These are phyloP conservation scores for Strigamia maritima DNA, from an alignment of 2,888 invertebrate genomes.

Conservation along the genomic window DNA sequence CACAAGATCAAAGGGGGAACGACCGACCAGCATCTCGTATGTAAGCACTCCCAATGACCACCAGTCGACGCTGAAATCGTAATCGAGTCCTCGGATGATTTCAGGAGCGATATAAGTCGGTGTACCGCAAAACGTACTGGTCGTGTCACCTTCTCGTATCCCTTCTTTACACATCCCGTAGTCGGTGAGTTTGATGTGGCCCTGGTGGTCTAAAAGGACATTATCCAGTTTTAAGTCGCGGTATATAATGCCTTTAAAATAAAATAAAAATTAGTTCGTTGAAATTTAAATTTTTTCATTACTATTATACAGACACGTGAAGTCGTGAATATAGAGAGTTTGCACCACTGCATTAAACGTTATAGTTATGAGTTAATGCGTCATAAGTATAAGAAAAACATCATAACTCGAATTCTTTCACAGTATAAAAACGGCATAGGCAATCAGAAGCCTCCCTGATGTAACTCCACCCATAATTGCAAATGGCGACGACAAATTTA, in stretches of 20 bases:
- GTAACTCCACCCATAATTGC: too few species aligned
- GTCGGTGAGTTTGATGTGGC: slow-evolving; percentile 98
- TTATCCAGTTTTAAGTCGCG: slow-evolving; percentile 95
- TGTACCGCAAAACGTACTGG: slow-evolving; percentile 86
- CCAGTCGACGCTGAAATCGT: slow-evolving; percentile 92
- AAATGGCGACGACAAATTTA: too few species aligned
- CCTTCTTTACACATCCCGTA: slow-evolving; percentile 99
- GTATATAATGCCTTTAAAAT: slow-evolving; percentile 81
- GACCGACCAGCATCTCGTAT: slow-evolving; percentile 98
- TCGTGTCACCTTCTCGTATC: slow-evolving; percentile 88
- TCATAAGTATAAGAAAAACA: too few species aligned
- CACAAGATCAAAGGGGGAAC: slow-evolving; percentile 97
- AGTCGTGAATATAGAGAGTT: too few species aligned
- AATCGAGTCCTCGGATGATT: slow-evolving; percentile 90
- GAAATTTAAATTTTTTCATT: too few species aligned
- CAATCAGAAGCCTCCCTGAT: too few species aligned
- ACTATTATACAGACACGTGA: too few species aligned
- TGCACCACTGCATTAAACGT: too few species aligned
- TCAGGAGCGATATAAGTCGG: slow-evolving; percentile 99
- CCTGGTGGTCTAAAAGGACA: slow-evolving; percentile 95
- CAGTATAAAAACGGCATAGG: too few species aligned
- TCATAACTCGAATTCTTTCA: too few species aligned
- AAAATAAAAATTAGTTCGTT: not conserved
- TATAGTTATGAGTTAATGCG: too few species aligned
- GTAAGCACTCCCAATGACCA: slow-evolving; percentile 96